Evolutionary conservation across 2,113 vertebrate species (phyloP).

Genomic region (Otolemur garnettii): DNA sequence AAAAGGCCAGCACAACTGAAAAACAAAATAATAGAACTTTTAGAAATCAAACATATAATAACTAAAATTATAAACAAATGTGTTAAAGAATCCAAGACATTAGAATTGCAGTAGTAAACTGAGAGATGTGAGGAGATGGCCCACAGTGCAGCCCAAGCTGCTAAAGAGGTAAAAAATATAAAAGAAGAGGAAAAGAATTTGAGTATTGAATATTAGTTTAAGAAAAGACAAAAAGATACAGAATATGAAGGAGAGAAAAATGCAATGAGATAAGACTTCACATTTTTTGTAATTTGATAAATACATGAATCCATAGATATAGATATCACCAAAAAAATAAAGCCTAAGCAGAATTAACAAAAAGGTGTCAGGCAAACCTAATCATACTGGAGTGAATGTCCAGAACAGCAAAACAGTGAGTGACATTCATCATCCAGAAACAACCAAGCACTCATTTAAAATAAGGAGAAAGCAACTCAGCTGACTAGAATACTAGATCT

Average conservation of each 20-base stretch:
- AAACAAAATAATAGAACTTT: not conserved
- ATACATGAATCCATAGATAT: not conserved
- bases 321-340: not conserved
- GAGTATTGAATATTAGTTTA: not conserved
- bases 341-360: not conserved
- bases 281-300: not conserved
- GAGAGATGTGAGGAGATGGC: not conserved
- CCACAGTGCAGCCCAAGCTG: not conserved
- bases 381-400: not conserved
- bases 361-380: not conserved
- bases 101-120: not conserved
- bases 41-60: not conserved
- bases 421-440: not conserved
- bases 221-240: not conserved
- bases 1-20: not conserved
- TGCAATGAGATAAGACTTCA: not conserved
- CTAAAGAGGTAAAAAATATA: not conserved
- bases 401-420: not conserved
- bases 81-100: not conserved
- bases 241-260: not conserved
- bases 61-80: not conserved
- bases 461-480: not conserved
- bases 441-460: not conserved
- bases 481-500: not conserved
- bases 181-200: not conserved